These are phyloP conservation scores for Laupala kohalensis DNA, from an alignment of 1,140 invertebrate genomes.

Conservation along the genomic window DNA sequence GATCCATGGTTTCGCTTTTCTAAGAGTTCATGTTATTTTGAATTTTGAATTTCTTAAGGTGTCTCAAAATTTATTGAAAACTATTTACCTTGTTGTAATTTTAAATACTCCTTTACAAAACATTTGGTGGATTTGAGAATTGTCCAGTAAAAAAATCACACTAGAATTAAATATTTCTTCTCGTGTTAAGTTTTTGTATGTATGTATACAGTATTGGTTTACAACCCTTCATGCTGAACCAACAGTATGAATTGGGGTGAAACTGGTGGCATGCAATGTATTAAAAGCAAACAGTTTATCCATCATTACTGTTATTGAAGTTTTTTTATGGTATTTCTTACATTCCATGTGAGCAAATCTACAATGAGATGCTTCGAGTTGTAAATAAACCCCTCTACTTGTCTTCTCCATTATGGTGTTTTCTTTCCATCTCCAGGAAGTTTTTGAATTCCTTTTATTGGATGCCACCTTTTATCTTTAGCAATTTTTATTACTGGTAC, in stretches of 20 bases:
- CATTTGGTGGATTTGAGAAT: background rate
- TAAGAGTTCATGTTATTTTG: too few species aligned
- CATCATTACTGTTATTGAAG: too few species aligned
- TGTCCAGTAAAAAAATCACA: background rate
- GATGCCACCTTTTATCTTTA: background rate
- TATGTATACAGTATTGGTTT: background rate
- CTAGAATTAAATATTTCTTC: background rate
- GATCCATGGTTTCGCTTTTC: too few species aligned
- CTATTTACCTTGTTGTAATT: background rate
- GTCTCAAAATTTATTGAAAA: background rate
- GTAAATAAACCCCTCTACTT: too few species aligned
- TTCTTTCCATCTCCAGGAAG: too few species aligned
- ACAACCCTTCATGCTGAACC: background rate
- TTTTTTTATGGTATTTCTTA: too few species aligned
- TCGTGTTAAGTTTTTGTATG: background rate
- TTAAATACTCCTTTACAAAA: background rate
- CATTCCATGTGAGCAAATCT: too few species aligned
- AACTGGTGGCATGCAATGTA: background rate
- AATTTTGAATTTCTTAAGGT: too few species aligned
- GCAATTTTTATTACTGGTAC: background rate
- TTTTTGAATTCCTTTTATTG: too few species aligned
- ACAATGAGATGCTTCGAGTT: too few species aligned
- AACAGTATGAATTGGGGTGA: background rate
- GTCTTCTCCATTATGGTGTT: too few species aligned
- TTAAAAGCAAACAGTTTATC: too few species aligned